These are phyloP conservation scores for Nycticebus coucang DNA, from an alignment of 2,113 vertebrate genomes.

Conservation along the genomic window DNA sequence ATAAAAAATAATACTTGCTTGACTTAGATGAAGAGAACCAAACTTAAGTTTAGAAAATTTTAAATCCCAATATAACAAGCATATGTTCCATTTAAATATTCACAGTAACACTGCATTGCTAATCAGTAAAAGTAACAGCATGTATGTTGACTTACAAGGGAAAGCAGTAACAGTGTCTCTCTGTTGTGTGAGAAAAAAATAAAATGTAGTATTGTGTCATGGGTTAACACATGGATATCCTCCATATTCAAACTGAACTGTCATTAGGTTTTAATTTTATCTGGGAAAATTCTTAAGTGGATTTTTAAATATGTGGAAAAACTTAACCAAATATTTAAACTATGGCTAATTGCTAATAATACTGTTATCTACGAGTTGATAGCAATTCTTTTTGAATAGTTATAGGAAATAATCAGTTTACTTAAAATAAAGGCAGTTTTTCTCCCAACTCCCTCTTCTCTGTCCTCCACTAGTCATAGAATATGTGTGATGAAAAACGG, in stretches of 20 bases:
- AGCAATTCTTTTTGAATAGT: conserved; percentile 22
- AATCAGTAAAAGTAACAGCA: conserved; percentile 61
- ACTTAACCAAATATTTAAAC: conserved; percentile 5
- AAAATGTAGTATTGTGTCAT: background rate
- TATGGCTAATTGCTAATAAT: conserved; percentile 28
- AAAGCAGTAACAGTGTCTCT: conserved; percentile 58
- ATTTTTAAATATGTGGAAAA: conserved; percentile 17
- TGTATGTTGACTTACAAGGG: conserved; percentile 60
- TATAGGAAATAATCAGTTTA: conserved; percentile 47
- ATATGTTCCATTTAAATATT: conserved; percentile 44
- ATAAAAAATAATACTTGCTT: conserved; percentile 63
- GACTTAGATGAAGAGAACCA: conserved; percentile 55
- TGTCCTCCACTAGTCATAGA: background rate
- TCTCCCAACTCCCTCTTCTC: background rate
- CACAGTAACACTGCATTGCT: conserved; percentile 64
- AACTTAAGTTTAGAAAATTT: conserved; percentile 54
- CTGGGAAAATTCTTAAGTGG: background rate
- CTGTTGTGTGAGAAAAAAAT: conserved; percentile 34
- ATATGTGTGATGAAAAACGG: background rate
- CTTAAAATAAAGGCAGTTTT: conserved; percentile 11
- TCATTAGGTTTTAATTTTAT: conserved; percentile 37
- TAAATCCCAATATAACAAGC: conserved; percentile 54
- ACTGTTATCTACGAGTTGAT: background rate
- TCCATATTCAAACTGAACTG: conserved; percentile 10
- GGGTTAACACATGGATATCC: background rate